These are phyloP conservation scores for Vandiemenella viatica DNA, from an alignment of 2,888 invertebrate species.

Conservation along the genomic window DNA sequence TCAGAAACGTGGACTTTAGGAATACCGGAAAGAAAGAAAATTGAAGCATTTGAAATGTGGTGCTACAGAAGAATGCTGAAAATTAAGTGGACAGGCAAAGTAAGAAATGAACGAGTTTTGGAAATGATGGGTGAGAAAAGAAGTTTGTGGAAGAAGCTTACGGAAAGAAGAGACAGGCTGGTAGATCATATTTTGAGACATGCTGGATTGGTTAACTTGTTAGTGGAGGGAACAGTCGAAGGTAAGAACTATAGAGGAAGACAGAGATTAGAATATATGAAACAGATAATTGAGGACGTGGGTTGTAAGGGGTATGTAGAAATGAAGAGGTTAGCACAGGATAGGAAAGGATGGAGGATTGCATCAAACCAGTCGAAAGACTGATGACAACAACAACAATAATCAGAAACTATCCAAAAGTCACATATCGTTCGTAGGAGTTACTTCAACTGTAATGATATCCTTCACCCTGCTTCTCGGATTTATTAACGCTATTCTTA, in stretches of 20 bases:
- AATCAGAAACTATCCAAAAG: too few relatives aligned
- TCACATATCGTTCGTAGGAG: too few relatives aligned
- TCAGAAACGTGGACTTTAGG: too few relatives aligned
- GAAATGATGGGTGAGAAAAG: background rate
- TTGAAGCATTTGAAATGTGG: too few relatives aligned
- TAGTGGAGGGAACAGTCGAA: too few relatives aligned
- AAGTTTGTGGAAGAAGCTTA: background rate
- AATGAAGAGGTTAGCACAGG: background rate
- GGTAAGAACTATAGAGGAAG: background rate
- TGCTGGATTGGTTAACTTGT: background rate
- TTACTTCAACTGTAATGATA: too few relatives aligned
- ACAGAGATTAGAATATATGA: background rate
- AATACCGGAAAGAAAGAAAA: too few relatives aligned
- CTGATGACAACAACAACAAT: background rate
- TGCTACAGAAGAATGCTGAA: too few relatives aligned
- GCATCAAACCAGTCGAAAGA: background rate
- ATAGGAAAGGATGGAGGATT: background rate
- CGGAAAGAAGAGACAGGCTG: background rate
- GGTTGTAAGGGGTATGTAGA: background rate
- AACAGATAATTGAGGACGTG: background rate
- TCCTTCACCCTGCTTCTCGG: too few relatives aligned
- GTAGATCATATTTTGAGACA: background rate
- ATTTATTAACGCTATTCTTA: too few relatives aligned
- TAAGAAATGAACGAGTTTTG: background rate
- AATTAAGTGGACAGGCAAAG: too few relatives aligned